Percentiles rank a stretch among this genome's conserved stretches.
phyloP scores from a whole-genome alignment of 2,888 invertebrate species.

The Phengaris arion region DNA sequence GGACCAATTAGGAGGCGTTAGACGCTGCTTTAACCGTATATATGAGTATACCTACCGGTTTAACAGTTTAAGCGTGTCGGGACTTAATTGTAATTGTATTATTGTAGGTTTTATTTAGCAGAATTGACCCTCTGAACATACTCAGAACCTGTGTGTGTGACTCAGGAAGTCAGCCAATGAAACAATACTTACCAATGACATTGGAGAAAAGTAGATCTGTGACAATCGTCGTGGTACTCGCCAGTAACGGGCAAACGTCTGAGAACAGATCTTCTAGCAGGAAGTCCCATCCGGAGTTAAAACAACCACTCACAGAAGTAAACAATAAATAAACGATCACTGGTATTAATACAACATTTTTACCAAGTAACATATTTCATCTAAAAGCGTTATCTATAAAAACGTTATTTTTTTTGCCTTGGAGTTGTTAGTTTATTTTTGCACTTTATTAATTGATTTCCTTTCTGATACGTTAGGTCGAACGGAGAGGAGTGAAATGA shows the following conservation, averaged over 20 bases:
- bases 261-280: constrained; percentile 57
- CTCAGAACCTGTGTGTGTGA: too few species aligned
- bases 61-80: too few species aligned
- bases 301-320: constrained; percentile 49
- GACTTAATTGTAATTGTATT: too few species aligned
- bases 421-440: neutral
- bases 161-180: neutral
- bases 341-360: constrained; percentile 44
- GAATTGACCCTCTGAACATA: too few species aligned
- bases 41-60: too few species aligned
- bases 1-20: too few species aligned
- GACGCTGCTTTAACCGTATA: too few species aligned
- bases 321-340: constrained; percentile 46
- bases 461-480: neutral
- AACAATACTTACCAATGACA: constrained; percentile 50
- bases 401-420: neutral
- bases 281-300: constrained; percentile 59
- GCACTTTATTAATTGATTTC: neutral
- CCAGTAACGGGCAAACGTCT: constrained; percentile 58
- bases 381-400: neutral
- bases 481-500: constrained; percentile 11
- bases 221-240: constrained; percentile 50
- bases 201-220: constrained; percentile 54
- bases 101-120: too few species aligned
- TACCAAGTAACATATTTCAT: constrained; percentile 41